These are phyloP conservation scores for Eutolmus rufibarbis DNA, from an alignment of 2,888 invertebrate genomes.

Conservation along the genomic window DNA sequence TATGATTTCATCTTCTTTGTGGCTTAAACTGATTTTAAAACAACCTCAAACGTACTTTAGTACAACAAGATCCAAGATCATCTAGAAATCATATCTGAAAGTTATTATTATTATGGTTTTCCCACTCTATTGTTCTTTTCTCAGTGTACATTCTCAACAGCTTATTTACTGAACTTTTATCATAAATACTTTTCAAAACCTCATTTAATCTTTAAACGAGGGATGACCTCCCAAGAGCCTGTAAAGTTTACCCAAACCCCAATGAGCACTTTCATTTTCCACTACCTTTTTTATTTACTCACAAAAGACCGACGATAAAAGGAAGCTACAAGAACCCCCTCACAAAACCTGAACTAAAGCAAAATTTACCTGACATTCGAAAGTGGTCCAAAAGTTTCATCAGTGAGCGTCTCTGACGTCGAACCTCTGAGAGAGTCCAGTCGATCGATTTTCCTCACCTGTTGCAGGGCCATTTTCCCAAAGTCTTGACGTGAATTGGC, in stretches of 20 bases:
- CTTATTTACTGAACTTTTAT: neutral
- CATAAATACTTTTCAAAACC: neutral
- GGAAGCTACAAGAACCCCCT: neutral
- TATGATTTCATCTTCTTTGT: no score
- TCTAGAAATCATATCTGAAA: neutral
- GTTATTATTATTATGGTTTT: neutral
- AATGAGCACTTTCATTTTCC: neutral
- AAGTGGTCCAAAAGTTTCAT: constrained; percentile 89
- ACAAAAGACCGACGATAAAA: neutral
- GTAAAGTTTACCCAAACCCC: neutral
- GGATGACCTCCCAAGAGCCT: neutral
- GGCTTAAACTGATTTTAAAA: no score
- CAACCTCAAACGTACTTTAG: no score
- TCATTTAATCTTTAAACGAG: neutral
- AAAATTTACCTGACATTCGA: constrained; percentile 80
- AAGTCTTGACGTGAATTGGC: constrained; percentile 86
- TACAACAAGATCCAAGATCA: no score
- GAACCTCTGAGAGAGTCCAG: constrained; percentile 76
- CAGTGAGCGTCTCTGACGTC: constrained; percentile 79
- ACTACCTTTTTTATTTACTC: neutral
- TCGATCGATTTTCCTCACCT: constrained; percentile 74
- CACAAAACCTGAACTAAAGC: neutral
- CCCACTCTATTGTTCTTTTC: neutral
- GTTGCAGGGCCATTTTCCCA: constrained; percentile 68
- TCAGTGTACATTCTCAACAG: neutral